A percentile compares a stretch with the other conserved stretches of the same genome.
Conservation (phyloP, 2,113 vertebrate genomes). For the Leptodactylus fuscus region DNA sequence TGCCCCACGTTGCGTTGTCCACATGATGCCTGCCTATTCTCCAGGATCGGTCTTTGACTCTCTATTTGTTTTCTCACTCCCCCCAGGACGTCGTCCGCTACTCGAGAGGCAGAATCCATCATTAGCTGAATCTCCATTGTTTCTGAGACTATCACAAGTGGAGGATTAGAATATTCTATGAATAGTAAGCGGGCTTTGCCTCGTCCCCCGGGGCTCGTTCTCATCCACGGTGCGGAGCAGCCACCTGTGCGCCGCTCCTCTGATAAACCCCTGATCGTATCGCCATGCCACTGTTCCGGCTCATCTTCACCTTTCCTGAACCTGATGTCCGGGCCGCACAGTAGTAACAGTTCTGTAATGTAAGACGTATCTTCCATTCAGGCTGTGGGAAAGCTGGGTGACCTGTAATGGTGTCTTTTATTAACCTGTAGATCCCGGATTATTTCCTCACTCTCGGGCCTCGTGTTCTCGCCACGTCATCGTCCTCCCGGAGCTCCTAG, state of each 20-base stretch:
- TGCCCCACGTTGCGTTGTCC: too few species aligned
- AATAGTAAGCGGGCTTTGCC: neutral
- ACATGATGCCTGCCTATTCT: neutral
- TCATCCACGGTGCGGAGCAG: neutral
- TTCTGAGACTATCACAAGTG: neutral
- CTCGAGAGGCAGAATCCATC: neutral
- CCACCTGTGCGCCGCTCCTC: neutral
- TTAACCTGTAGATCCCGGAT: neutral
- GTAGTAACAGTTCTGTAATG: too few species aligned
- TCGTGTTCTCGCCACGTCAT: neutral
- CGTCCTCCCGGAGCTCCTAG: neutral
- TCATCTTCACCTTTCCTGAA: too few species aligned
- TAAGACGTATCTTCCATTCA: too few species aligned
- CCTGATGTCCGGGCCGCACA: too few species aligned
- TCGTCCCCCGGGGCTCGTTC: neutral
- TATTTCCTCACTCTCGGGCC: neutral
- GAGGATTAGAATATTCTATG: slow-evolving; percentile 44
- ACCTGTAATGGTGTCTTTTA: too few species aligned
- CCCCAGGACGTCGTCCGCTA: neutral
- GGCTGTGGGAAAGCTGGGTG: too few species aligned
- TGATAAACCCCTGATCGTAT: too few species aligned
- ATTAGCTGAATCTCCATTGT: slow-evolving; percentile 16
- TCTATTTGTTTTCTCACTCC: neutral
- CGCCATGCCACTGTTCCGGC: too few species aligned
- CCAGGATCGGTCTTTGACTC: neutral